A percentile compares a stretch with the other conserved stretches of the same genome.
These are phyloP conservation scores for Myotis findleyi DNA, from an alignment of 2,797 vertebrate species.

Conservation along the genomic window DNA sequence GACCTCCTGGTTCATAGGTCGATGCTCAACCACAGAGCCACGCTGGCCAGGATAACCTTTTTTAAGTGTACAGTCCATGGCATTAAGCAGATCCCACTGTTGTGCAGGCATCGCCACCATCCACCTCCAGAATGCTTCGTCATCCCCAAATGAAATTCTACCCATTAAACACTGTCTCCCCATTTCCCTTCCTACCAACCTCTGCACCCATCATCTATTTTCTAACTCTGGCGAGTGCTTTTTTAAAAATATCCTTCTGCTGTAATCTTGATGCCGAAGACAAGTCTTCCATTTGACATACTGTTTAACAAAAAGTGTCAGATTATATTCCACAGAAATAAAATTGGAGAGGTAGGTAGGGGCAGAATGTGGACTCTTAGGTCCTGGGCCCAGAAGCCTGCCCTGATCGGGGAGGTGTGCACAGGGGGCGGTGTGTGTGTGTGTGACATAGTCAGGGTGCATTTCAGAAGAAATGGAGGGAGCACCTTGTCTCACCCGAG, in stretches of 20 bases:
- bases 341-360: background rate
- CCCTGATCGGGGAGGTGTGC: rapidly evolving
- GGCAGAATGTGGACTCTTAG: background rate
- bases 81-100: background rate
- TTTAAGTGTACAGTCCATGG: background rate
- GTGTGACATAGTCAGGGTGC: background rate
- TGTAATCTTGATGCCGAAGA: background rate
- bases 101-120: background rate
- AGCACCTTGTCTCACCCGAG: background rate
- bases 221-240: background rate
- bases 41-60: background rate
- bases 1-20: no score
- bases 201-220: background rate
- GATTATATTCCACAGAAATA: background rate
- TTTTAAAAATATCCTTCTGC: background rate
- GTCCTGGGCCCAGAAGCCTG: background rate
- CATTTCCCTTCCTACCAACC: background rate
- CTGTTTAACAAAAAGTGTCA: background rate
- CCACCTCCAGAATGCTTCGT: background rate
- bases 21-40: no score
- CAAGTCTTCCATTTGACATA: background rate
- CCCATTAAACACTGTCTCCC: background rate
- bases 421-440: background rate
- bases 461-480: background rate
- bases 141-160: background rate